Conservation (phyloP, 2,888 invertebrate genomes). For the Dryomyza anilis region DNA sequence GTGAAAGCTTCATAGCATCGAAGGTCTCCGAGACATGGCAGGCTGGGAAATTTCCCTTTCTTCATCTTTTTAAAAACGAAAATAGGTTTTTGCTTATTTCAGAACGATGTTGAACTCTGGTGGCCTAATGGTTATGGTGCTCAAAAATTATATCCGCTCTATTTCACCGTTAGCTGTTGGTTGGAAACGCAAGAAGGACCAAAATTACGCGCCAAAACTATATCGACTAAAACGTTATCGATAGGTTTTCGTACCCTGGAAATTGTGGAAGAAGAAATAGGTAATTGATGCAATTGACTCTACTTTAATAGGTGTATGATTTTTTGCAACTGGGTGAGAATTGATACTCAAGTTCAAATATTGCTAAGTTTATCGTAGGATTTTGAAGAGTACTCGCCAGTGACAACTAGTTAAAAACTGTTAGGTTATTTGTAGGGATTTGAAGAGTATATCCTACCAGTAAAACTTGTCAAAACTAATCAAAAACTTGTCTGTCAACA, state of each 20-base stretch:
- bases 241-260: constrained; percentile 88
- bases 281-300: no score
- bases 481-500: no score
- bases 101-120: constrained; percentile 72
- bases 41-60: neutral
- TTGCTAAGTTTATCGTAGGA: no score
- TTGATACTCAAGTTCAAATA: neutral
- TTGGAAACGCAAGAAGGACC: constrained; percentile 34
- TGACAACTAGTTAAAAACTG: neutral
- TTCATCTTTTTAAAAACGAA: neutral
- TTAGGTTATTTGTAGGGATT: no score
- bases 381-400: neutral
- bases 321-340: no score
- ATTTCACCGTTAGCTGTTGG: constrained; percentile 62
- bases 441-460: no score
- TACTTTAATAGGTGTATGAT: no score
- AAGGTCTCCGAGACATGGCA: no score
- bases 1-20: no score
- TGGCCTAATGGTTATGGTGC: constrained; percentile 94
- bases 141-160: constrained; percentile 76
- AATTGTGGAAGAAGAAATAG: constrained; percentile 73
- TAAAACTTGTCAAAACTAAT: no score
- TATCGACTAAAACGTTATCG: constrained; percentile 64
- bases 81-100: neutral
- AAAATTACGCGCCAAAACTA: constrained; percentile 41